Evolutionary conservation across 2,888 invertebrate genomes (phyloP), one percentile per base, ranked within the genome.

Genomic region (Drosophila melanosoma): DNA sequence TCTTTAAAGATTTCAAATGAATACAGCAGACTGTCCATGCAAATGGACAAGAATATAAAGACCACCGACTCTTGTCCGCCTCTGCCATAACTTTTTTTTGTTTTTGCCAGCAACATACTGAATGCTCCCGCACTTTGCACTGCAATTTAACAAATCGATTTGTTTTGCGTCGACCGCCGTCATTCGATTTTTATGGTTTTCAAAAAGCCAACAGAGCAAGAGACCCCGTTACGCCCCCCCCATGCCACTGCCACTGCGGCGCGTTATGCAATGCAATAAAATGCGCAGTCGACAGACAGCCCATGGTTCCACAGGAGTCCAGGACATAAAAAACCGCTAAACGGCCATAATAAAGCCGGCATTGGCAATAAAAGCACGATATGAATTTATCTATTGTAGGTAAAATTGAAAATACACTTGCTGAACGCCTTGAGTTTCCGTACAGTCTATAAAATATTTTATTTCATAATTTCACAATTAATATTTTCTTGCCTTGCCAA

Each of bases 81-180:
- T 23, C 11, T n/a, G 10, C 11, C 15, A 20, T 53, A 2, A 15
- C 3, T 20, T 35, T 11, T n/a, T 20, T 35, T 17, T 5, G 11
- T n/a, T 20, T 35, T 17, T 5, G 11, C 5, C 8, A 35, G 20
- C n/a, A 11, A 12, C 26, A 23, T 32, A 23, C 17, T 54, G 53
- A 63, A 61, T 71, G 42, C 69, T 72, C 68, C 71, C 80, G 73
- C 88, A 88, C 79, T 85, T 89, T 74, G 73, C 90, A 79, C 87
- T 90, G 89, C 87, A 87, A 87, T 87, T 87, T 83, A 89, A 90
- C 90, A 87, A 87, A 87, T 87, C 89, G 87, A 90, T 87, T 90
- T 89, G 90, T 90, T 79, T 76, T 76, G 63, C 73, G 49, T 59
- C 63, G 54, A 69, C 59, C 61, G 72, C 74, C 69, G 72, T 75